Base-by-base conservation (phyloP, 2,888 invertebrate genomes). In the Liopterus haemorrhoidalis region DNA sequence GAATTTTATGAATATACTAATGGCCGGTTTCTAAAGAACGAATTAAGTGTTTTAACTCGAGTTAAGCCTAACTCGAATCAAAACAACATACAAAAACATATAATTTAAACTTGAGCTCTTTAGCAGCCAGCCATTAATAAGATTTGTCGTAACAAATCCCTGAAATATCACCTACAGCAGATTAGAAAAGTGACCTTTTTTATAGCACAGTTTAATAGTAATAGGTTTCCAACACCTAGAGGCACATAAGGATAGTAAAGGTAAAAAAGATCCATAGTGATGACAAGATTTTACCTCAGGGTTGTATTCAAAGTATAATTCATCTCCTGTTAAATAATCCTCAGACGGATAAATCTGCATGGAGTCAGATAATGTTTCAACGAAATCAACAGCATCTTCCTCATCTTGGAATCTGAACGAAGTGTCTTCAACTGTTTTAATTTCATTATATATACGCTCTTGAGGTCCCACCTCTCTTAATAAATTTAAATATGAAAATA, bases 341-440 rank as follows among this genome's bases (percentile, higher is more conserved):
- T 79, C 73, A 0, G 88, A 79, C 0, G 85, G 81, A 66, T 80
- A 92, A 58, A 79, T 74, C 53, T 88, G 89, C 84, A 90, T 87
- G 56, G 79, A 79, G 58, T 85, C 81, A 2, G 81, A 78, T 6
- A 92, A 57, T 21, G 75, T 73, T 67, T 88, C 86, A 1, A 91
- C 92, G 59, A 86, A 82, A 39, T 89, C 85, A 1, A 76, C 71
- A 0, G 91, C 80, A 28, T 77, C 73, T 1, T 74, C 73, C 59
- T 89, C 88, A 33, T 82, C 77, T 30, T 76, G 72, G 63, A 82
- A 88, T 27, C 79, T 77, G 64, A 82, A 85, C 49, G 78, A 78
- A 0, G 77, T 82, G 37, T 85, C 85, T 57, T 84, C 83, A 46
- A 90, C 86, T 12, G 71, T 70, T 71, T 86, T 72, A 15, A 84